Evolutionary conservation across 2,113 vertebrate genomes (phyloP).

Genomic region (Phrynosoma blainvillii): DNA sequence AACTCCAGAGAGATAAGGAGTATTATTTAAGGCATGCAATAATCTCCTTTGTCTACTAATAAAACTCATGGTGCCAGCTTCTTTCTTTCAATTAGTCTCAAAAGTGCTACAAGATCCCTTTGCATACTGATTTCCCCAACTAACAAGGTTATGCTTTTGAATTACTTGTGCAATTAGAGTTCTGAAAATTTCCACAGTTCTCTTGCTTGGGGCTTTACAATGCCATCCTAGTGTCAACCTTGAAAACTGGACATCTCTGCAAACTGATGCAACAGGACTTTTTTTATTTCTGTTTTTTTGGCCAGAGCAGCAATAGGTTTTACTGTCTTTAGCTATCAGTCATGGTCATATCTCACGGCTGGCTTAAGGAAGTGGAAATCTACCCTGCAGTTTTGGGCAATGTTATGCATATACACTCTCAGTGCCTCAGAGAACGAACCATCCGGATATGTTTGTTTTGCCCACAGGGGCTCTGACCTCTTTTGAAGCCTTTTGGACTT

Average conservation of each 20-base stretch:
- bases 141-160: too few relatives aligned
- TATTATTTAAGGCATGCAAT: too few relatives aligned
- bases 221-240: not conserved
- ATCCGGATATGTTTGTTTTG: slow-evolving; percentile 13
- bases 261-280: not conserved
- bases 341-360: not conserved
- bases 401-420: slow-evolving; percentile 12
- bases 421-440: slow-evolving; percentile 19
- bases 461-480: not conserved
- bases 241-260: not conserved
- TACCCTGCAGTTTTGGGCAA: not conserved
- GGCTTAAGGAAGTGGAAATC: not conserved
- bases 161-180: not conserved
- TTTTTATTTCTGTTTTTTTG: not conserved
- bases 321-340: not conserved
- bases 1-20: too few relatives aligned
- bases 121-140: too few relatives aligned
- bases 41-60: too few relatives aligned
- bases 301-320: not conserved
- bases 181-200: not conserved
- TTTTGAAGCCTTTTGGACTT: not conserved
- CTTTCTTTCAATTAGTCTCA: too few relatives aligned
- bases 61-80: too few relatives aligned
- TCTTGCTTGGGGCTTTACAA: not conserved
- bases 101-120: too few relatives aligned